Evolutionary conservation across 2,113 vertebrate genomes (phyloP), one percentile per base, ranked within the genome.

Genomic region (Natator depressus): DNA sequence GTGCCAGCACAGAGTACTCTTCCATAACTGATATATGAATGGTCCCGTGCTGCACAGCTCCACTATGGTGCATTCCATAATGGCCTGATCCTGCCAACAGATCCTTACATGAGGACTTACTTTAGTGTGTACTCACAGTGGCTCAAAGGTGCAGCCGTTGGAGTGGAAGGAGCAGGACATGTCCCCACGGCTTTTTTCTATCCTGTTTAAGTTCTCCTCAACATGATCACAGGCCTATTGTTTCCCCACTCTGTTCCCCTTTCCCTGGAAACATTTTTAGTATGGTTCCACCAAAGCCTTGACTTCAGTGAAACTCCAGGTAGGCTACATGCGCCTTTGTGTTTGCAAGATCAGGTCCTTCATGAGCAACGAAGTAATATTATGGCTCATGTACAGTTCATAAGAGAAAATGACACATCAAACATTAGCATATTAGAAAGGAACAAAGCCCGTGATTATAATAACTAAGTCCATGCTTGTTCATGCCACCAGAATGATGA

Each of bases 221-320:
- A 14, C 7, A 3, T 3, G 11, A 86, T 22, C 5, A 46, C 19
- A 82, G 3, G 0, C 0, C 31, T 57, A 85, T 49, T 3, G 5
- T 82, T 5, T 3, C 55, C 69, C n/a, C 3, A 20, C 38, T 75
- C n/a, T 69, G 5, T 4, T 5, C 54, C 13, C 75, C 10, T 54
- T 10, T 5, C 11, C 79, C 79, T n/a, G 10, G 13, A 31, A 62
- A 62, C 59, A 62, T 62, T 62, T 62, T 62, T 35, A 62, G 31
- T 35, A 35, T 62, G 59, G 59, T 62, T 62, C 12, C 29, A 62
- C 35, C 69, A 72, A 42, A 24, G 69, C n/a, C 35, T 72, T 72
- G 19, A 72, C 38, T 72, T 72, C 22, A 35, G n/a, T 38, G n/a
- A 9, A 42, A 22, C n/a, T 38, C 7, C 19, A n/a, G 10, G 8